A percentile compares a stretch with the other conserved stretches of the same genome.
Conservation (phyloP, 2,888 invertebrate species). For the Cerceris rybyensis region DNA sequence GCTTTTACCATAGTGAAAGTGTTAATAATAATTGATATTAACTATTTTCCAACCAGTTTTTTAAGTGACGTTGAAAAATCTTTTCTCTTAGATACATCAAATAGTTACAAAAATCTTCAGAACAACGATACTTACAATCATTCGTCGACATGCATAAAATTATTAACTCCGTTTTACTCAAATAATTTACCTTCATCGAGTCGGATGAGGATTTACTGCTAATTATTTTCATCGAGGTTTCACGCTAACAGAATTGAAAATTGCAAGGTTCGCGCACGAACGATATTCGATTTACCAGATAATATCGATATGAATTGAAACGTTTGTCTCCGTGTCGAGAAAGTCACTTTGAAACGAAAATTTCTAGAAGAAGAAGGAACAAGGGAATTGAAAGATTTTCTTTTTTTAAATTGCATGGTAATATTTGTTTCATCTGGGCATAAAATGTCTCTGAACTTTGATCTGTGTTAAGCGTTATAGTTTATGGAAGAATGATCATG, state of each 20-base stretch:
- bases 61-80: too few species aligned
- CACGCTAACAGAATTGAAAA: constrained; percentile 26
- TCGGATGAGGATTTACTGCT: constrained; percentile 59
- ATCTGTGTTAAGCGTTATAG: constrained; percentile 45
- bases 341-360: too few species aligned
- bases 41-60: too few species aligned
- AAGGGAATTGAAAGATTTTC: too few species aligned
- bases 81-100: too few species aligned
- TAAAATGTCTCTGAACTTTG: constrained; percentile 48
- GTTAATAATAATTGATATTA: too few species aligned
- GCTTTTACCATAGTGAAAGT: too few species aligned
- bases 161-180: background rate
- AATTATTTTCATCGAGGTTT: constrained; percentile 53
- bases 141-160: constrained; percentile 17
- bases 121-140: background rate
- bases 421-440: constrained; percentile 41
- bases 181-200: constrained; percentile 22
- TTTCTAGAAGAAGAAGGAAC: too few species aligned
- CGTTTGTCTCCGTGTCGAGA: background rate
- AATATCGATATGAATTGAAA: constrained; percentile 57
- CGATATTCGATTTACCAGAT: constrained; percentile 14
- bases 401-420: too few species aligned
- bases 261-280: constrained; percentile 18
- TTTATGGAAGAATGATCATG: constrained; percentile 51
- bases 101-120: background rate